Base-by-base conservation (phyloP, 2,113 vertebrate genomes). In the Pelecanoides urinatrix region DNA sequence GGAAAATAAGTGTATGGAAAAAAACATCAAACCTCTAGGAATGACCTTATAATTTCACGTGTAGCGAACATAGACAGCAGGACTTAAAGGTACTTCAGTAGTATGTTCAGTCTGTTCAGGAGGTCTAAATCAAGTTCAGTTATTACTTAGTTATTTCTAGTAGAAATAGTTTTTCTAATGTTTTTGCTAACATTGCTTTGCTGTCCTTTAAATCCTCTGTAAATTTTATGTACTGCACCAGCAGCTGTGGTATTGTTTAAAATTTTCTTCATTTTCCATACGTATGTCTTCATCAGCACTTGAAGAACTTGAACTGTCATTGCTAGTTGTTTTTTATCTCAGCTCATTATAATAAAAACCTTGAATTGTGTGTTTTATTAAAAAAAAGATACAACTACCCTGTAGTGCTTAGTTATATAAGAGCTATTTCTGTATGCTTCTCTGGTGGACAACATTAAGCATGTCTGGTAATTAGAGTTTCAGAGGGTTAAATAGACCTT, bases 21-120 rank as follows among this genome's bases (percentile, higher is more conserved):
- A 59, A 44, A 18, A 12, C 3, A 11, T 53, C 17, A 32, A 15
- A 22, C 11, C 40, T 30, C 29, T 32, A 8, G 44, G 13, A 38
- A 29, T 29, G 10, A 7, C 30, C 12, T 27, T 36, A 6, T 0
- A 14, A 36, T 59, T 76, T 59, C n/a, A 34, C 0, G 0, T 22
- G 21, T 4, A 53, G 23, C 45, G 44, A 5, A 30, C 1, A 0
- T 16, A 40, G 45, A 13, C 12, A 25, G 21, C 14, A 19, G 42
- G 10, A n/a, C 36, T 63, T 50, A 27, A 23, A 66, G 10, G 20
- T 21, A 5, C 7, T 59, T n/a, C 4, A 32, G 38, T 16, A 34
- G 6, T 45, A 4, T 25, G 5, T 61, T 45, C 74, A 40, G 32
- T 78, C 38, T 71, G 2, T 49, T 78, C 32, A 29, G 25, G 22